These are phyloP conservation scores for Maccullochella peelii DNA, from an alignment of 2,113 vertebrate species.

Conservation along the genomic window DNA sequence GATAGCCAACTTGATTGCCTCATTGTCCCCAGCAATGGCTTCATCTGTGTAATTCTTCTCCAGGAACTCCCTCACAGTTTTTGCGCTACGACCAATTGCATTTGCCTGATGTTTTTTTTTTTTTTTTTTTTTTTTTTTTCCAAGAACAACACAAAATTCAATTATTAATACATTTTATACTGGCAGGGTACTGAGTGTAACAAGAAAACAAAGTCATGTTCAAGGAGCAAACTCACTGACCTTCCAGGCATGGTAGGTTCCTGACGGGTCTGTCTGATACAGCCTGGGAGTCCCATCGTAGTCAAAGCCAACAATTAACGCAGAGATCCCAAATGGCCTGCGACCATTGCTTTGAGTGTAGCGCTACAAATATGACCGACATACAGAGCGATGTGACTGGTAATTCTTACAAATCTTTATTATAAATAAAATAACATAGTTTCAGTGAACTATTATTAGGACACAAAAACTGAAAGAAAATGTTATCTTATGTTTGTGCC, in stretches of 20 bases:
- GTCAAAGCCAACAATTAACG: conserved; percentile 90
- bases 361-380: conserved; percentile 69
- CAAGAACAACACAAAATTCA: not conserved
- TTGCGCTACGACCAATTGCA: conserved; percentile 87
- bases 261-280: conserved; percentile 89
- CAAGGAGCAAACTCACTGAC: conserved; percentile 61
- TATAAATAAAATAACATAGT: not conserved
- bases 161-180: not conserved
- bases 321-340: conserved; percentile 88
- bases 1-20: conserved; percentile 86
- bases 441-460: not conserved
- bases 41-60: conserved; percentile 89
- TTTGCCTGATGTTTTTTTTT: conserved; percentile 88
- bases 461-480: not conserved
- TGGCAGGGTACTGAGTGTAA: not conserved
- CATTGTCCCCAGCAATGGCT: conserved; percentile 84
- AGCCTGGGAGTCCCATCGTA: conserved; percentile 86
- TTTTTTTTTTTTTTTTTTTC: too few species aligned
- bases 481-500: not conserved
- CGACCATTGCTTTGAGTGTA: conserved; percentile 89
- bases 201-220: not conserved
- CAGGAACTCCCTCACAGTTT: conserved; percentile 88
- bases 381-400: not conserved
- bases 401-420: not conserved
- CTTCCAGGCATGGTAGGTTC: conserved; percentile 91